Conservation (phyloP, 2,113 vertebrate species). For the Scortum barcoo region DNA sequence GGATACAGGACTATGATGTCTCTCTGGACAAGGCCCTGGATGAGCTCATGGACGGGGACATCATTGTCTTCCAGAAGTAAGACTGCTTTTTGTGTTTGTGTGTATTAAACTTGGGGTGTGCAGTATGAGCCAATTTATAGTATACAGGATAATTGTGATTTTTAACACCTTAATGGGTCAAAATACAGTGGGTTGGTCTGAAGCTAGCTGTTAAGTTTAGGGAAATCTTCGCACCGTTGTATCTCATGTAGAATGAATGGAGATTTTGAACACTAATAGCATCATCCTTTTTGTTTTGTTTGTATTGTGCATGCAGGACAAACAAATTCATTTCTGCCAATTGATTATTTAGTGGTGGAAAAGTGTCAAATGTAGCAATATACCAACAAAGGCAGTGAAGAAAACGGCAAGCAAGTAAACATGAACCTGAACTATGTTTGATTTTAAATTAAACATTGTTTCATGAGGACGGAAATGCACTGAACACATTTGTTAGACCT, state of each 20-base stretch:
- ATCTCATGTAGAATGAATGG: neutral
- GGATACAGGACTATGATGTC: conserved; percentile 99
- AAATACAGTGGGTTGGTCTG: neutral
- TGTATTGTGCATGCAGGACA: too few species aligned
- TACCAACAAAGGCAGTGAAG: neutral
- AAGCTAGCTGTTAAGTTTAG: neutral
- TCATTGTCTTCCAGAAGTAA: conserved; percentile 99
- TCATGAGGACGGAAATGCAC: neutral
- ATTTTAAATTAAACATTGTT: neutral
- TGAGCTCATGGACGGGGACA: conserved; percentile 99
- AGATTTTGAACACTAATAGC: too few species aligned
- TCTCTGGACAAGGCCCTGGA: conserved; percentile 99
- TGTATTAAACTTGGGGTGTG: neutral
- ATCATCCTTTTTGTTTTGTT: too few species aligned
- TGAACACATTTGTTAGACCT: neutral
- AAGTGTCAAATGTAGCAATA: neutral
- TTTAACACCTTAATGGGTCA: neutral
- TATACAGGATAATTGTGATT: neutral
- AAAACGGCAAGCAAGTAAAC: neutral
- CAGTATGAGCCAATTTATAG: neutral
- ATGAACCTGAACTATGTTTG: neutral
- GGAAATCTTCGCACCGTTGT: neutral
- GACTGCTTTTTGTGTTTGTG: conserved; percentile 49
- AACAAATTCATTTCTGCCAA: too few species aligned
- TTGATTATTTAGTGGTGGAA: neutral